phyloP scores from a whole-genome alignment of 2,888 invertebrate species.

The Scotopteryx bipunctaria region DNA sequence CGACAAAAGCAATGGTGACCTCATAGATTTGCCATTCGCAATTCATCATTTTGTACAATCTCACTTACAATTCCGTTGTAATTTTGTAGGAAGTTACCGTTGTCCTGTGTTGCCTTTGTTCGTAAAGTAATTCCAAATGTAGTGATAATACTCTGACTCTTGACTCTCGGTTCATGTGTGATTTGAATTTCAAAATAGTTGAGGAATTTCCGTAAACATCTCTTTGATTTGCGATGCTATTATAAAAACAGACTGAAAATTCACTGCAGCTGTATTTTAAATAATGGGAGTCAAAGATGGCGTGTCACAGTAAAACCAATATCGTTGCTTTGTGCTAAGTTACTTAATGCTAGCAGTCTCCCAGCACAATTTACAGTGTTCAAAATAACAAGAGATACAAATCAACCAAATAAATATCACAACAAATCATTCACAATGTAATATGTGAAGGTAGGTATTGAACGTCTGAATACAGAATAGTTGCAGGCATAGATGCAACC shows the following conservation, averaged over 20 bases:
- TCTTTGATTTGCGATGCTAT: neutral
- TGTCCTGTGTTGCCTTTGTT: conserved; percentile 24
- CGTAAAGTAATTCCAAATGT: conserved; percentile 18
- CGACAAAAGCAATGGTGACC: conserved; percentile 74
- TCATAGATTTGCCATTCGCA: conserved; percentile 73
- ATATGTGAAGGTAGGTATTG: neutral
- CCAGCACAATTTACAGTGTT: no score
- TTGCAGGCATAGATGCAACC: conserved; percentile 1
- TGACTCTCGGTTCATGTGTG: conserved; percentile 8
- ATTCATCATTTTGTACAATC: conserved; percentile 72
- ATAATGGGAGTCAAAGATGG: neutral
- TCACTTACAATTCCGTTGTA: conserved; percentile 52
- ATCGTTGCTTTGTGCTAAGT: neutral
- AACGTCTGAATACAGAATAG: neutral
- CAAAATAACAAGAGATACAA: no score
- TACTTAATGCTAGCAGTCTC: no score
- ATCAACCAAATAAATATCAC: neutral
- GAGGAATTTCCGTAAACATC: conserved; percentile 8
- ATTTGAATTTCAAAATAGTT: conserved; percentile 20
- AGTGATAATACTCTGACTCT: conserved; percentile 10
- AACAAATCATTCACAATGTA: neutral
- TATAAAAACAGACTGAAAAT: neutral
- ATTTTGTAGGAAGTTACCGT: conserved; percentile 44
- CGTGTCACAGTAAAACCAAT: neutral
- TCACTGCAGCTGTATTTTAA: neutral